Percentiles rank a stretch among this genome's conserved stretches.
These are phyloP conservation scores for Erynnis tages DNA, from an alignment of 2,888 invertebrate genomes.

Conservation along the genomic window DNA sequence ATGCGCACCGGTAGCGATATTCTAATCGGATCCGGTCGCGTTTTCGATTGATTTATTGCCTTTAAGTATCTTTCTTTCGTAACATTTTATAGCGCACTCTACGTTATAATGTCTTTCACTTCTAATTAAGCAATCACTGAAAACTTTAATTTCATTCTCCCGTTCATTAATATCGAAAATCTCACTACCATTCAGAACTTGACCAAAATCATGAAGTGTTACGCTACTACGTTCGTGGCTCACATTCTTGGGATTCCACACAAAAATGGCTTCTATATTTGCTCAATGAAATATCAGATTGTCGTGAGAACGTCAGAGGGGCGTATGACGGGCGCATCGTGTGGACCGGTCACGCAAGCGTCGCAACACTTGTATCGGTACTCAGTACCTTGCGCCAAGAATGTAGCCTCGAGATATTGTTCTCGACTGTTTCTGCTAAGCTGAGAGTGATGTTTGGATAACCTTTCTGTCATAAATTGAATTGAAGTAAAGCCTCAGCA, in stretches of 20 bases:
- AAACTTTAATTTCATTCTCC: no score
- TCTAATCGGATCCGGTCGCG: constrained; percentile 56
- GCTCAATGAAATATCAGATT: constrained; percentile 78
- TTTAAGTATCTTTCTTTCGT: neutral
- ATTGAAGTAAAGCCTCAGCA: constrained; percentile 6
- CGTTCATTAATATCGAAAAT: neutral
- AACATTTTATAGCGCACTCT: no score
- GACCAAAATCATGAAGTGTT: constrained; percentile 37
- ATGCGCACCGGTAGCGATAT: constrained; percentile 57
- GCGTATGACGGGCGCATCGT: constrained; percentile 57
- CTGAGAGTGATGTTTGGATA: constrained; percentile 17
- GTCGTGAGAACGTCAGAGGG: constrained; percentile 69
- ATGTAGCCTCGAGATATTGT: constrained; percentile 59
- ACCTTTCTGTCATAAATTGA: constrained; percentile 20
- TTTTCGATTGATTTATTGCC: constrained; percentile 41
- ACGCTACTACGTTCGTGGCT: constrained; percentile 55
- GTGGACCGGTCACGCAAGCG: constrained; percentile 66
- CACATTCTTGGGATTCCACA: constrained; percentile 52
- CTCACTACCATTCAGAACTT: neutral
- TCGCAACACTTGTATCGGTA: constrained; percentile 50
- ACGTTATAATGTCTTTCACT: no score
- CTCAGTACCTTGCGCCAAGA: constrained; percentile 49
- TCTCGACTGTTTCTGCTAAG: constrained; percentile 12
- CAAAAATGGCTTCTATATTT: constrained; percentile 75
- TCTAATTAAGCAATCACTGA: no score